phyloP scores from a whole-genome alignment of 2,888 invertebrate species.

The Gisinianus flammeolus region DNA sequence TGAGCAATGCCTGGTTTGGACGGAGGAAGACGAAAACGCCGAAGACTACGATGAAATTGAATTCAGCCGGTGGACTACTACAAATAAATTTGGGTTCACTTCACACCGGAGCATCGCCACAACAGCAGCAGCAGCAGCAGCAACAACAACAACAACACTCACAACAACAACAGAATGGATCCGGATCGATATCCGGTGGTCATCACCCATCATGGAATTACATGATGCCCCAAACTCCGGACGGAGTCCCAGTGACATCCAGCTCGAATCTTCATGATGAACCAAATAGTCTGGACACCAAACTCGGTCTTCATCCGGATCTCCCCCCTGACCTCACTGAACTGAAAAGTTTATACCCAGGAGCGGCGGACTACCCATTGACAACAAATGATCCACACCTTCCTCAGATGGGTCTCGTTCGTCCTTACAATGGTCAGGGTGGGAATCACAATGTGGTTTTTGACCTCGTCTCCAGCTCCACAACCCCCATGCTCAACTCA shows the following conservation, averaged over 20 bases:
- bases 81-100: constrained; percentile 40
- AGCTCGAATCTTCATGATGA: constrained; percentile 27
- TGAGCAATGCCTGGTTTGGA: constrained; percentile 41
- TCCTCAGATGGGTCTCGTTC: constrained; percentile 53
- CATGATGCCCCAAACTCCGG: constrained; percentile 37
- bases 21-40: constrained; percentile 41
- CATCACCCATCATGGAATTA: constrained; percentile 24
- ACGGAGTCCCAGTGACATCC: constrained; percentile 36
- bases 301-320: constrained; percentile 31
- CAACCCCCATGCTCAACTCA: constrained; percentile 53
- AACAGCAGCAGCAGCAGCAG: neutral
- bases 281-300: constrained; percentile 19
- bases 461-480: constrained; percentile 50
- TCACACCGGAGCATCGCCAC: neutral
- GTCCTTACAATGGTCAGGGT: constrained; percentile 24
- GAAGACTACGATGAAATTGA: constrained; percentile 42
- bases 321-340: constrained; percentile 65
- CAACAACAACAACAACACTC: neutral
- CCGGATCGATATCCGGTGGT: neutral
- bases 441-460: constrained; percentile 38
- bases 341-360: constrained; percentile 83
- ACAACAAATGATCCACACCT: constrained; percentile 55
- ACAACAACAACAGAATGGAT: neutral
- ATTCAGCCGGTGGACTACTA: constrained; percentile 43
- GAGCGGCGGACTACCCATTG: constrained; percentile 61